Evolutionary conservation across 64 coral and sea anemone species (phyloP).

Genomic region (Stylophora pistillata): DNA sequence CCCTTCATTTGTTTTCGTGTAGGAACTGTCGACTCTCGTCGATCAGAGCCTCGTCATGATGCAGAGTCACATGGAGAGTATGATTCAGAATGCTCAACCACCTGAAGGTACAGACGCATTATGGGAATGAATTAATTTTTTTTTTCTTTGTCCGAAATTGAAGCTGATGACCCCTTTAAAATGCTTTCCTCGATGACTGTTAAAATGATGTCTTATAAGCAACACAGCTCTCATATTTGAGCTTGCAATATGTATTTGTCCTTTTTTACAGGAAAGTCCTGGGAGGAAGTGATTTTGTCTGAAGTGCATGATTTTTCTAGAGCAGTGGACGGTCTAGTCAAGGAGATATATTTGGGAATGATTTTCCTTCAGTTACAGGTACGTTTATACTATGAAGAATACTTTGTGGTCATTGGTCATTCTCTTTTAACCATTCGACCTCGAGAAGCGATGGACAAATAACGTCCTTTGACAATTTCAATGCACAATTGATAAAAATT

Average conservation of each 20-base stretch:
- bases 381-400: neutral
- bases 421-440: no score
- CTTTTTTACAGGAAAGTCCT: constrained; percentile 48
- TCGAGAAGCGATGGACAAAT: no score
- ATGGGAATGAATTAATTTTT: neutral
- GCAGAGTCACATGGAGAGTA: constrained; percentile 49
- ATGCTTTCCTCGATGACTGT: no score
- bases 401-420: no score
- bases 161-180: no score
- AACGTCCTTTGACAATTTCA: no score
- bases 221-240: no score
- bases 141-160: no score
- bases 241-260: neutral
- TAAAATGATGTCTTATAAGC: no score
- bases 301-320: constrained; percentile 78
- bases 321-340: constrained; percentile 76
- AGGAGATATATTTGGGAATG: constrained; percentile 91
- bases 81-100: constrained; percentile 58
- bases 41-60: constrained; percentile 73
- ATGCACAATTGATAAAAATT: no score
- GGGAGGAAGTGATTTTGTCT: constrained; percentile 62
- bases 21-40: constrained; percentile 89
- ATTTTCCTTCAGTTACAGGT: constrained; percentile 96
- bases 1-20: neutral
- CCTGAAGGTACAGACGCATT: constrained; percentile 66